Percentiles rank a stretch among this genome's conserved stretches.
These are phyloP conservation scores for Dasysyrphus tricinctus DNA, from an alignment of 2,888 invertebrate genomes.

Conservation along the genomic window DNA sequence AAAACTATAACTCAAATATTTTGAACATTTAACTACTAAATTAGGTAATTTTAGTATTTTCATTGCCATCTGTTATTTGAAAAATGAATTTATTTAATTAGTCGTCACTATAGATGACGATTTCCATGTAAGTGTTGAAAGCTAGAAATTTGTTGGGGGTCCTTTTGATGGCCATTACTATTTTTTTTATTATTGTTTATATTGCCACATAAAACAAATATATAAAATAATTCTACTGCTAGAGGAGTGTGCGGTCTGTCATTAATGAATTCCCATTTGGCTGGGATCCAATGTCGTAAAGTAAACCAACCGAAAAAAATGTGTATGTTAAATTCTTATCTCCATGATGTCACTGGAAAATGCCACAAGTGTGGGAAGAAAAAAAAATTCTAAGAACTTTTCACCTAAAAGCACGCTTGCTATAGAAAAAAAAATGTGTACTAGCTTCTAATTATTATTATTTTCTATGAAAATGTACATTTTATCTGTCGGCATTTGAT, in stretches of 20 bases:
- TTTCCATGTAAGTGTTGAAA: background rate
- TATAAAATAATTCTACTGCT: constrained; percentile 18
- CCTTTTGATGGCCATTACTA: background rate
- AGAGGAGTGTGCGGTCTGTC: constrained; percentile 4
- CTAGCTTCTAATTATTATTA: background rate
- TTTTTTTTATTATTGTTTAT: background rate
- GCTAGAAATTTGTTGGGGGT: background rate
- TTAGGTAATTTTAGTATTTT: background rate
- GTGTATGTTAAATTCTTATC: constrained; percentile 14
- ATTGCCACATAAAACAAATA: constrained; percentile 12
- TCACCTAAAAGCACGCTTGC: background rate
- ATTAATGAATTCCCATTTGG: constrained; percentile 29
- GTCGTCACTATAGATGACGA: background rate
- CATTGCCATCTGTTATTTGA: constrained; percentile 12
- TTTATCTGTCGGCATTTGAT: background rate
- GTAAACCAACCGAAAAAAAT: background rate
- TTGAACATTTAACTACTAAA: background rate
- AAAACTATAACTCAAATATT: background rate
- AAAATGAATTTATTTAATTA: background rate
- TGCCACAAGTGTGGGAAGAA: constrained; percentile 15
- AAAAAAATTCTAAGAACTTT: constrained; percentile 1
- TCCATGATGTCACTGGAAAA: constrained; percentile 36
- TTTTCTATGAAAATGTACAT: background rate
- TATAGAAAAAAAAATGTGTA: background rate
- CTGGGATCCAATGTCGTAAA: constrained; percentile 34